A percentile compares a stretch with the other conserved stretches of the same genome.
Conservation (phyloP, 2,888 invertebrate genomes). For the Gibbula magus region DNA sequence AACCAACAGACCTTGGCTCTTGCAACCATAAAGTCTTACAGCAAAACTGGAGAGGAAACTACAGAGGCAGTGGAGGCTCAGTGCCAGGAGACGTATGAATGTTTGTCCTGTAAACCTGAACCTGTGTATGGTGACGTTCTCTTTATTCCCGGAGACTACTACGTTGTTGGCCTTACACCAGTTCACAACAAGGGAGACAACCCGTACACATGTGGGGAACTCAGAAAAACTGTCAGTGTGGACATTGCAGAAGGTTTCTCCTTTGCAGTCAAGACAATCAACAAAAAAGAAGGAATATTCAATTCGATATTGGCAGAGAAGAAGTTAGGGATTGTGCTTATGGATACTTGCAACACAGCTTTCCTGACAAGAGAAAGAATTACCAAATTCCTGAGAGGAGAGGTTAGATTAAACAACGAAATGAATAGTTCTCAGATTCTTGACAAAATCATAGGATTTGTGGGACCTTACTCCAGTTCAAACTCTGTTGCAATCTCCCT, state of each 20-base stretch:
- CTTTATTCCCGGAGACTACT: conserved; percentile 16
- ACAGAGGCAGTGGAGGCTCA: neutral
- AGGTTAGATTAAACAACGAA: neutral
- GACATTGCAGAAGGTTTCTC: conserved; percentile 8
- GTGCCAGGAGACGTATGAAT: neutral
- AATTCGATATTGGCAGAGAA: neutral
- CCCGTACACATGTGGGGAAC: neutral
- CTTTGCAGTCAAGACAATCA: neutral
- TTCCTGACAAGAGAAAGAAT: neutral
- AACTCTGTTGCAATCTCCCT: neutral
- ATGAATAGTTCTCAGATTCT: neutral
- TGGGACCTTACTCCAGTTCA: neutral
- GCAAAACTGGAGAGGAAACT: neutral
- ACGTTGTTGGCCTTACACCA: neutral
- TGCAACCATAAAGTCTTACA: neutral
- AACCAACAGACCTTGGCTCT: neutral
- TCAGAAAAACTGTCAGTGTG: neutral
- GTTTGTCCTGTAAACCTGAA: neutral
- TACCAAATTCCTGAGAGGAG: neutral
- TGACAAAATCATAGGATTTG: conserved; percentile 14
- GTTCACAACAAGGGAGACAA: neutral
- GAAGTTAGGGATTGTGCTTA: neutral
- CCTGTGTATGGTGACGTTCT: neutral
- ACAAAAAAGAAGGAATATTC: neutral
- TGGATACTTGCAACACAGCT: neutral